Evolutionary conservation across 1,140 invertebrate species (phyloP).

Genomic region (Drosophila hydei): DNA sequence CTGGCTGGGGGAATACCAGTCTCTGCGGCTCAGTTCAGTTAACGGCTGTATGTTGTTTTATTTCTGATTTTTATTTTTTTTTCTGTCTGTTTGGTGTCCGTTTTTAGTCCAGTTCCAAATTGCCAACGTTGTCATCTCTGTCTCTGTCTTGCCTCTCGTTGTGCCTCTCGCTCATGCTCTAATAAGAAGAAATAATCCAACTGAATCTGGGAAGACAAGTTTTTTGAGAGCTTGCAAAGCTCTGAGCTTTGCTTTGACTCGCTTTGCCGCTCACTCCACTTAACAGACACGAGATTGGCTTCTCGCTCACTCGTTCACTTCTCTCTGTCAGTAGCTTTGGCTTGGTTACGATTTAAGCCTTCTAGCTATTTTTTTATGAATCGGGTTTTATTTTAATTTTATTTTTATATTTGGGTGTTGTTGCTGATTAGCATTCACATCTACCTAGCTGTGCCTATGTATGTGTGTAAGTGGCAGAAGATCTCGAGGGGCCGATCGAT

Average conservation of each 20-base stretch:
- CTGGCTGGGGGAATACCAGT: slow-evolving; percentile 44
- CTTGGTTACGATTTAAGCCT: slow-evolving; percentile 34
- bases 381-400: slow-evolving; percentile 58
- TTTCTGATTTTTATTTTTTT: slow-evolving; percentile 24
- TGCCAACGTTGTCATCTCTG: slow-evolving; percentile 57
- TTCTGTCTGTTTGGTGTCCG: slow-evolving; percentile 58
- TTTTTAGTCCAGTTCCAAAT: slow-evolving; percentile 80
- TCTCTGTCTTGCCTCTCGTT: slow-evolving; percentile 10
- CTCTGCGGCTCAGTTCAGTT: slow-evolving; percentile 21
- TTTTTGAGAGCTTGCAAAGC: slow-evolving; percentile 49
- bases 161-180: slow-evolving; percentile 47
- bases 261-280: slow-evolving; percentile 32
- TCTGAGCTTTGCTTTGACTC: slow-evolving; percentile 38
- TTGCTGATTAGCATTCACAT: slow-evolving; percentile 73
- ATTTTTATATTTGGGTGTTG: slow-evolving; percentile 53
- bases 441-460: slow-evolving; percentile 38
- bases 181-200: slow-evolving; percentile 73
- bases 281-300: neutral
- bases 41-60: slow-evolving; percentile 26
- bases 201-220: slow-evolving; percentile 81
- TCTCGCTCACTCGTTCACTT: slow-evolving; percentile 1
- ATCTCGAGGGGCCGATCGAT: slow-evolving; percentile 46
- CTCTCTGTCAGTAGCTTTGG: slow-evolving; percentile 16
- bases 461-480: slow-evolving; percentile 43
- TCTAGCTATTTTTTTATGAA: slow-evolving; percentile 49